These are phyloP conservation scores for Myotis myotis DNA, from an alignment of 2,797 vertebrate species.

Conservation along the genomic window DNA sequence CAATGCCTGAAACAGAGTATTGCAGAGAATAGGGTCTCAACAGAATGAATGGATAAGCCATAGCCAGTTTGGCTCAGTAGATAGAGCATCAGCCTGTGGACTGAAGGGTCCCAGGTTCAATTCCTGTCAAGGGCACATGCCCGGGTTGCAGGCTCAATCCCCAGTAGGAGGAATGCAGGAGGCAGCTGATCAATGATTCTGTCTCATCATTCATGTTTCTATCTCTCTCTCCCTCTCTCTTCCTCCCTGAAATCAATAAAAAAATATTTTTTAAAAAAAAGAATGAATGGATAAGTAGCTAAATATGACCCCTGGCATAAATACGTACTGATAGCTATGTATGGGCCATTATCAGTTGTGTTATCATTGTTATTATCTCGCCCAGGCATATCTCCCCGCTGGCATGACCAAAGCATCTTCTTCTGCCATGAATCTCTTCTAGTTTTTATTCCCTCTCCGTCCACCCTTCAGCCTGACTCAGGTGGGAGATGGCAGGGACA, in stretches of 20 bases:
- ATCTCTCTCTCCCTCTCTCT: too few relatives aligned
- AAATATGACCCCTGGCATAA: not conserved
- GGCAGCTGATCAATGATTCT: too few relatives aligned
- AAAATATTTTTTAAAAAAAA: not conserved
- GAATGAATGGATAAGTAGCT: not conserved
- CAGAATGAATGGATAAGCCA: not conserved
- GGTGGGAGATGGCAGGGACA: not conserved
- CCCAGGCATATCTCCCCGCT: not conserved
- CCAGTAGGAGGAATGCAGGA: too few relatives aligned
- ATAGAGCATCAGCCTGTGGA: too few relatives aligned
- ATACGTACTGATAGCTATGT: accelerated
- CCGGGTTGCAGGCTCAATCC: too few relatives aligned
- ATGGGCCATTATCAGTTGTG: not conserved
- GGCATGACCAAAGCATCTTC: not conserved
- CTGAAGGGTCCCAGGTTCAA: too few relatives aligned
- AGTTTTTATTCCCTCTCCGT: not conserved
- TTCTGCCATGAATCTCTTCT: not conserved
- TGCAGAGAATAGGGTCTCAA: not conserved
- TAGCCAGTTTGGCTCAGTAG: too few relatives aligned
- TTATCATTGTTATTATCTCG: not conserved
- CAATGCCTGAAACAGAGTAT: not conserved
- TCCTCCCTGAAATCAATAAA: too few relatives aligned
- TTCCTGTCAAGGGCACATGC: too few relatives aligned
- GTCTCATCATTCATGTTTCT: too few relatives aligned
- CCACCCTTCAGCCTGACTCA: not conserved